These are phyloP conservation scores for Tylochromis polylepis DNA, from an alignment of 2,113 vertebrate species.

Conservation along the genomic window DNA sequence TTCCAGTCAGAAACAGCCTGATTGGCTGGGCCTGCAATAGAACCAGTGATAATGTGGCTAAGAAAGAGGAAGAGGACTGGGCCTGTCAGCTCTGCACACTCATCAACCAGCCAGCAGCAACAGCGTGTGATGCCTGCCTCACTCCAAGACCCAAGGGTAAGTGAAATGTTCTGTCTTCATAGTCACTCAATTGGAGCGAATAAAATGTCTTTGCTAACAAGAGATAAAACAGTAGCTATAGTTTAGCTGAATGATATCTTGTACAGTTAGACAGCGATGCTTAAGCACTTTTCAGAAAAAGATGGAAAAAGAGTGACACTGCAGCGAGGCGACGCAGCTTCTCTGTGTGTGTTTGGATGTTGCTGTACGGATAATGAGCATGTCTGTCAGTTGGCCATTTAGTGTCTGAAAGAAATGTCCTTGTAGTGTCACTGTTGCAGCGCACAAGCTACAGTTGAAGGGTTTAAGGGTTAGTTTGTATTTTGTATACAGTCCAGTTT, in stretches of 20 bases:
- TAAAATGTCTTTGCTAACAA: constrained; percentile 22
- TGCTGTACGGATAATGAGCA: not conserved
- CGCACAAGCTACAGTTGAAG: not conserved
- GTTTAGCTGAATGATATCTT: not conserved
- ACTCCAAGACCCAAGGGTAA: constrained; percentile 80
- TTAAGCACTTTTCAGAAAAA: constrained; percentile 8
- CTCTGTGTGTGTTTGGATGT: not conserved
- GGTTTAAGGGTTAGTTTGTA: not conserved
- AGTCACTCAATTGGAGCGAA: constrained; percentile 4
- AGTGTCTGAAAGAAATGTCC: not conserved
- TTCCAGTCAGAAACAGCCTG: constrained; percentile 75
- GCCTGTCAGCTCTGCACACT: constrained; percentile 83
- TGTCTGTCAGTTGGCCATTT: constrained; percentile 15
- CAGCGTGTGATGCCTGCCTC: constrained; percentile 84
- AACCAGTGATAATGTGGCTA: constrained; percentile 66
- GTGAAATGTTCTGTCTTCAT: constrained; percentile 10
- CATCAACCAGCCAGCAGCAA: constrained; percentile 78
- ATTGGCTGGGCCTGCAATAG: constrained; percentile 68
- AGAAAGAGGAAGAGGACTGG: constrained; percentile 84
- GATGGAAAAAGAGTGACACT: not conserved
- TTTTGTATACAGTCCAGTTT: not conserved
- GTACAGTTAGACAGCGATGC: not conserved
- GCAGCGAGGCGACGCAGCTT: not conserved
- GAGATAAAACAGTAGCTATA: constrained; percentile 3
- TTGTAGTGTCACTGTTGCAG: not conserved